These are phyloP conservation scores for Beris chalybata DNA, from an alignment of 2,888 invertebrate genomes.

Conservation along the genomic window DNA sequence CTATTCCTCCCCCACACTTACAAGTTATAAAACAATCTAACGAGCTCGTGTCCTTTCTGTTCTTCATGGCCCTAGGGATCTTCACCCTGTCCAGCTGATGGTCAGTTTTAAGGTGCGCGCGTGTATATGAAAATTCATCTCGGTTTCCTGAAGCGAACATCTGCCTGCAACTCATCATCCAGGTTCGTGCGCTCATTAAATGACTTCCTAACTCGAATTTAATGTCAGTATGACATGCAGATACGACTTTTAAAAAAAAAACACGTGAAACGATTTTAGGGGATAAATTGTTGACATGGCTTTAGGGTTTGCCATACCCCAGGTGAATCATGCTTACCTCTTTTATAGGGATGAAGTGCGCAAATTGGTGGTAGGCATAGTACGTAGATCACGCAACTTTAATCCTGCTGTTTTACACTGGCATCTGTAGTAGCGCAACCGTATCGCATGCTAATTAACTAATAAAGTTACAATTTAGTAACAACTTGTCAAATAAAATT, in stretches of 20 bases:
- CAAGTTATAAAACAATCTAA: conserved; percentile 28
- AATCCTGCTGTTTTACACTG: too few species aligned
- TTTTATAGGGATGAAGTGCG: too few species aligned
- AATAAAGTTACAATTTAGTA: too few species aligned
- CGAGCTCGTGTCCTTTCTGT: conserved; percentile 29
- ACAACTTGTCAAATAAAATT: too few species aligned
- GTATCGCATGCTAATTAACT: too few species aligned
- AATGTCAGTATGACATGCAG: conserved; percentile 23
- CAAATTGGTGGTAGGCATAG: too few species aligned
- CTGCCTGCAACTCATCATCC: conserved; percentile 17
- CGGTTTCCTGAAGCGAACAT: conserved; percentile 22
- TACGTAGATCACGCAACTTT: too few species aligned
- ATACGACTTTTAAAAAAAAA: neutral
- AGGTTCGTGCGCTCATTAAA: conserved; percentile 15
- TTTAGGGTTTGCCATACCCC: neutral
- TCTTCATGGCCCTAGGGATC: conserved; percentile 14
- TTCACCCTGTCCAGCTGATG: conserved; percentile 21
- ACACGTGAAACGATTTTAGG: conserved; percentile 8
- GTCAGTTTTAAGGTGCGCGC: conserved; percentile 11
- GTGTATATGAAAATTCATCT: conserved; percentile 13
- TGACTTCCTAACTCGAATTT: conserved; percentile 27
- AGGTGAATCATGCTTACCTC: too few species aligned
- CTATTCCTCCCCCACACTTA: conserved; percentile 26
- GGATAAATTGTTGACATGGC: neutral
- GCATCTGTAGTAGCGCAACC: too few species aligned